A percentile compares a stretch with the other conserved stretches of the same genome.
Evolutionary conservation across 2,888 invertebrate genomes (phyloP).

Genomic region (Lysandra bellargus): DNA sequence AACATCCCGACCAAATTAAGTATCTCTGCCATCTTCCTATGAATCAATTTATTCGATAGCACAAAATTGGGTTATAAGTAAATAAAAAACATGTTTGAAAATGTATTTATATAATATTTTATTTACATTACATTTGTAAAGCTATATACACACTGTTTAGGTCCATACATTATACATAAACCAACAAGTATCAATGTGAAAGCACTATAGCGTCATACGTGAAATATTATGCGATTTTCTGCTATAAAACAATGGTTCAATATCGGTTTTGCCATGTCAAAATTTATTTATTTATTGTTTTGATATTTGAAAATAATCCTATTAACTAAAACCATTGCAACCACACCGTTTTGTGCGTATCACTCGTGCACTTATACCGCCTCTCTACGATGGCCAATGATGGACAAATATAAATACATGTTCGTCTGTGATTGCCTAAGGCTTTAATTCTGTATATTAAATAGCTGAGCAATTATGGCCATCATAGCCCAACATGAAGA

Average conservation of each 20-base stretch:
- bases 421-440: too few species aligned
- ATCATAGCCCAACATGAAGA: too few species aligned
- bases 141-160: conserved; percentile 73
- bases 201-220: neutral
- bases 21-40: too few species aligned
- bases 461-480: too few species aligned
- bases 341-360: conserved; percentile 9
- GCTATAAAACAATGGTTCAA: neutral
- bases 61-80: neutral
- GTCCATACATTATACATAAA: conserved; percentile 55
- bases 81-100: conserved; percentile 36
- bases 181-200: conserved; percentile 24
- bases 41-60: too few species aligned
- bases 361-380: conserved; percentile 4
- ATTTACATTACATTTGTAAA: conserved; percentile 53
- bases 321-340: neutral
- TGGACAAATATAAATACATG: too few species aligned
- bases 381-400: too few species aligned
- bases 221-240: conserved; percentile 15
- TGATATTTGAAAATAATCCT: neutral
- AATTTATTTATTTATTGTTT: neutral
- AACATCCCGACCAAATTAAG: too few species aligned
- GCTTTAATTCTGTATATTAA: too few species aligned
- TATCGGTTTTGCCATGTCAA: neutral
- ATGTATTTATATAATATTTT: conserved; percentile 40